Evolutionary conservation across 2,888 invertebrate genomes (phyloP), one percentile per base, ranked within the genome.

Genomic region (Drosophila colorata): DNA sequence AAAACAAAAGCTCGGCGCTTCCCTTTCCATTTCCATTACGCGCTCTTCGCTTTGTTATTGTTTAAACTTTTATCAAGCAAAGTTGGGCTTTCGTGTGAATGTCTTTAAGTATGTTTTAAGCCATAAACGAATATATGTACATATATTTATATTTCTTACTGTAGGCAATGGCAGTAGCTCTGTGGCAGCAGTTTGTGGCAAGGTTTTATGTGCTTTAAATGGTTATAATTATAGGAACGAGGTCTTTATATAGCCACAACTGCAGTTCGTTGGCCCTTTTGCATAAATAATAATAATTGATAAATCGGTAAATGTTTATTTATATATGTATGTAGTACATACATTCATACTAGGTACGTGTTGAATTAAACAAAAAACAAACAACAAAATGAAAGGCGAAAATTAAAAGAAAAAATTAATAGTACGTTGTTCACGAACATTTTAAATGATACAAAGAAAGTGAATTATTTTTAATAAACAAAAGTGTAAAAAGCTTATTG

Each of bases 231-330:
- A 83, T 56, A 33, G 49, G 48, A 64, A 47, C 37, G 43, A 43
- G 47, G 44, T 25, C 47, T 56, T 56, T 55, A 33, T 46, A 67
- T 61, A 18, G 48, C 57, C 31, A 70, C 65, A 68, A 69, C 64
- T 75, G 57, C 48, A 73, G 83, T 86, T 86, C 86, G 65, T 83
- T 83, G 86, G 78, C 83, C 83, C 60, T 65, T 66, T 35, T 33
- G 40, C 35, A 85, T 74, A 65, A 71, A 65, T 73, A 48, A 74
- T 75, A 41, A 28, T 28, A 74, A 85, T 82, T 77, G 69, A 84
- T 79, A 51, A 44, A 48, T 65, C n/a, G n/a, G n/a, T n/a, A n/a
- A n/a, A n/a, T 69, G 64, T 53, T 33, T 31, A 25, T 13, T 44
- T 4, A n/a, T 8, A 2, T 43, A 6, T 16, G 9, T 8, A n/a